Base-by-base conservation (phyloP, 2,797 vertebrate species). In the Pelodytes ibericus region DNA sequence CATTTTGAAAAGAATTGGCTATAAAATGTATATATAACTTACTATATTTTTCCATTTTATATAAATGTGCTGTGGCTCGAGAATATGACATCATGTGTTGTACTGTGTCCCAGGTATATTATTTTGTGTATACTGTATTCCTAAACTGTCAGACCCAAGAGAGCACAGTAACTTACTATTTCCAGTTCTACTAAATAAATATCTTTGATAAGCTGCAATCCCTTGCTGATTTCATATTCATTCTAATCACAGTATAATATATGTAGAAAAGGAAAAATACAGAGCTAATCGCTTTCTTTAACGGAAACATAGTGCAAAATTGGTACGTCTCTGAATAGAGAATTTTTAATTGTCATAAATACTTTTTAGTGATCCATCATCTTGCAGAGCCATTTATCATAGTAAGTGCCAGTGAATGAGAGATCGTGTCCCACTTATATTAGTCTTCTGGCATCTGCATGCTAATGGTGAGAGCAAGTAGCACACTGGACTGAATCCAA, bases 311-410 rank as follows among this genome's bases (percentile, higher is more conserved):
- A 16, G 39, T 49, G 31, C 18, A 20, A 8, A 47, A 47, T 27
- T 66, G 44, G 29, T 30, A 59, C 59, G 25, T 5, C 6, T 33
- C 29, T 20, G 0, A 41, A 53, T 33, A 29, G 27, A 18, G 1
- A 8, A 33, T 68, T 75, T 75, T 31, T 13, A 72, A 77, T 27
- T 72, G 56, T 60, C 68, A 62, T 81, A 62, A 80, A 77, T 65
- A 78, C 61, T 57, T 62, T 68, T 0, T 30, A 58, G 79, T 69
- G 26, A 79, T 88, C 71, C 63, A 74, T 86, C 82, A 81, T 1
- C 18, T 5, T 66, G 72, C 72, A 69, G 74, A 77, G 79, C 0
- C 0, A 66, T 77, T 71, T 83, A 77, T 72, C 80, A 70, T 39
- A 4, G 71, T 75, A 1, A 3, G 80, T 58, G 75, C 58, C 59